Evolutionary conservation across 2,113 vertebrate species (phyloP), one percentile per base, ranked within the genome.

Genomic region (Neolamprologus variostigma): DNA sequence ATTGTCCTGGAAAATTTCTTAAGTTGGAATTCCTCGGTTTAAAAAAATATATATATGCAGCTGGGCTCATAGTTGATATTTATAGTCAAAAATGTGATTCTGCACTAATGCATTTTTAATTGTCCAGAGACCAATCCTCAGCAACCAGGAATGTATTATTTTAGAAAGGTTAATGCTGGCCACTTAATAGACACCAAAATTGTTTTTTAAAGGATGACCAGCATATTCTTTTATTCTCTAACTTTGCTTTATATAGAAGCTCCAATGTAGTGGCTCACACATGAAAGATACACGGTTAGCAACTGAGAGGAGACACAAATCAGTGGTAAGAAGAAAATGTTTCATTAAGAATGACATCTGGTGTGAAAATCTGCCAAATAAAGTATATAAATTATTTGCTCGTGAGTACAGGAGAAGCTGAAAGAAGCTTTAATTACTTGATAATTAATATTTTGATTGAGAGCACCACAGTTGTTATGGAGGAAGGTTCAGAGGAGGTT

Each of bases 1-100:
- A 19, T 45, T 19, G 14, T 37, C 33, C 81, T 89, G 78, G 89
- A 88, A 86, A 90, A 85, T 7, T 21, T 53, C 54, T 89, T 45
- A 40, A 45, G 9, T 40, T 66, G 66, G 37, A n/a, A 81, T 9
- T 10, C 1, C 42, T 50, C 4, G 50, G 12, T 79, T 86, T 5
- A 33, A 61, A n/a, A n/a, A n/a, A n/a, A n/a, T n/a, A n/a, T n/a
- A n/a, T n/a, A n/a, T n/a, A n/a, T 55, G 45, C 78, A 23, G 8
- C 28, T 85, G 86, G 53, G 8, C 28, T 87, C 80, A 26, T 8
- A 28, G 26, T 81, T 37, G 47, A 83, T 88, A 55, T 47, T 87
- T 10, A 31, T 16, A 81, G 61, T 13, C 16, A 55, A 28, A 82
- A 42, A 21, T 42, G 9, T 33, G 17, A 59, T 61, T 73, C 59